Conservation (phyloP, 2,113 vertebrate genomes). For the Tachysurus fulvidraco region DNA sequence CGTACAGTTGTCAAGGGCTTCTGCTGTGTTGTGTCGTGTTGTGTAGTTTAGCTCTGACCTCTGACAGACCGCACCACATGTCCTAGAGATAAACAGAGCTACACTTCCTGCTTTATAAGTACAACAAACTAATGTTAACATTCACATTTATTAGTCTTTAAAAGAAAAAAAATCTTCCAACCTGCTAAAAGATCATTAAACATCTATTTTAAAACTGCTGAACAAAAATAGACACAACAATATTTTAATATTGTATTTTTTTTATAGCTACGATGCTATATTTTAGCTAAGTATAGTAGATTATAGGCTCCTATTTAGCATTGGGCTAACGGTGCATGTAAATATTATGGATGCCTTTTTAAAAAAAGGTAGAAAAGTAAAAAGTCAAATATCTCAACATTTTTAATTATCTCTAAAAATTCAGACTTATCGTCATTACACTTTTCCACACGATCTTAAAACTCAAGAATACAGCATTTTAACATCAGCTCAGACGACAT, state of each 20-base stretch:
- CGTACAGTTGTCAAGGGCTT: constrained; percentile 15
- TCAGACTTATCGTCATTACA: no score
- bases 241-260: background rate
- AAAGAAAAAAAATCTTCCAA: background rate
- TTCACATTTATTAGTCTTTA: constrained; percentile 15
- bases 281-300: background rate
- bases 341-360: background rate
- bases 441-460: background rate
- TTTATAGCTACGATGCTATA: background rate
- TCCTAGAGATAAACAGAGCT: background rate
- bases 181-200: background rate
- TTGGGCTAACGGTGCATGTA: background rate
- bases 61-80: constrained; percentile 11
- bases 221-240: background rate
- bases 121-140: background rate
- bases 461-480: background rate
- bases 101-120: background rate
- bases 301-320: background rate
- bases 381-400: background rate
- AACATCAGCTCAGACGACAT: background rate
- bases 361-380: background rate
- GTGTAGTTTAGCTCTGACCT: constrained; percentile 7
- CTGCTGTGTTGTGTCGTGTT: background rate
- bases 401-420: no score
- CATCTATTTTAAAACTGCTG: background rate